Evolutionary conservation across 2,888 invertebrate genomes (phyloP).

Genomic region (Eupithecia pulchellata): DNA sequence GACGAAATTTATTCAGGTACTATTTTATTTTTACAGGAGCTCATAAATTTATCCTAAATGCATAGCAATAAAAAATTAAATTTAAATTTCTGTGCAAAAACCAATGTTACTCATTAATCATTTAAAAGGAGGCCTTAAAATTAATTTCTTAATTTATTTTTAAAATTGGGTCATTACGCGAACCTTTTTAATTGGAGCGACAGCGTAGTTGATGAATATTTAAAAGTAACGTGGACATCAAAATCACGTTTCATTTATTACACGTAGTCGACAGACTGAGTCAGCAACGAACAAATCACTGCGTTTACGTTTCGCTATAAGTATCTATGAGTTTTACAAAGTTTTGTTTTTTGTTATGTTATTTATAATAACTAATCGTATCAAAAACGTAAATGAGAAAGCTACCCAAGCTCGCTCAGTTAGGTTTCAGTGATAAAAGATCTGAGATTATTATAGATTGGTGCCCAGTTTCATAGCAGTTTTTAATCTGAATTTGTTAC

Average conservation of each 20-base stretch:
- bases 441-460: too few relatives aligned
- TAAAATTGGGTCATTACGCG: slow-evolving; percentile 25
- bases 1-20: neutral
- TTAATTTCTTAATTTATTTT: slow-evolving; percentile 43
- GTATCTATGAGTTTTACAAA: neutral
- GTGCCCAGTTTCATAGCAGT: too few relatives aligned
- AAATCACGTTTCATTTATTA: slow-evolving; percentile 10
- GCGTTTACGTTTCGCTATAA: neutral
- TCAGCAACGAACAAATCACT: neutral
- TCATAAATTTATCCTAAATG: neutral
- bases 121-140: slow-evolving; percentile 27
- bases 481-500: too few relatives aligned
- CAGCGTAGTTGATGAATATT: slow-evolving; percentile 31
- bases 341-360: neutral
- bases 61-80: neutral
- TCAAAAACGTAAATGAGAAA: too few relatives aligned
- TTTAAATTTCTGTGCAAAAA: neutral
- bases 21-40: neutral
- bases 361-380: too few relatives aligned
- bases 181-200: slow-evolving; percentile 25
- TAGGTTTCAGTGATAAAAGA: too few relatives aligned
- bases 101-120: neutral
- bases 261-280: neutral
- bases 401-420: too few relatives aligned
- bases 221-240: slow-evolving; percentile 25